phyloP scores from a whole-genome alignment of 2,797 vertebrate genomes.

The Borostomias antarcticus region DNA sequence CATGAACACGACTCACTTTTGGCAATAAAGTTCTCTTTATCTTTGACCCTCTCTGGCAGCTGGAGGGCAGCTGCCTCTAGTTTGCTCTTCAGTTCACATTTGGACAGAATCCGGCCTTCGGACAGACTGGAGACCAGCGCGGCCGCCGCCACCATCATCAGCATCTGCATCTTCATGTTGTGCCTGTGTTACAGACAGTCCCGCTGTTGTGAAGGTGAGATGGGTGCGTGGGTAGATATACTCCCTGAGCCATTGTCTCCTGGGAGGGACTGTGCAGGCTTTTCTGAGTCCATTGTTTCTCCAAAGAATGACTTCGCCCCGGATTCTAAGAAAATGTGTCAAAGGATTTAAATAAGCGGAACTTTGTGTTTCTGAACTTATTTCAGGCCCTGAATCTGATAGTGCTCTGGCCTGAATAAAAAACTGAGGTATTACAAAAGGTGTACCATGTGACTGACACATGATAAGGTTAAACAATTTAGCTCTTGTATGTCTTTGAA shows the following conservation, averaged over 20 bases:
- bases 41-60: background rate
- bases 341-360: background rate
- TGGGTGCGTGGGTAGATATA: background rate
- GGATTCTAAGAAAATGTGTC: background rate
- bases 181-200: background rate
- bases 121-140: constrained; percentile 27
- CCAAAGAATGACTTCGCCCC: constrained; percentile 26
- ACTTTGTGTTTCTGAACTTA: background rate
- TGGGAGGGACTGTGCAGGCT: background rate
- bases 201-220: background rate
- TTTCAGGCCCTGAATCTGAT: constrained; percentile 8
- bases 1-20: constrained; percentile 56
- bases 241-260: background rate
- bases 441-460: background rate
- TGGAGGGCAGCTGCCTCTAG: background rate
- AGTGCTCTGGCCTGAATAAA: constrained; percentile 20
- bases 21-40: constrained; percentile 4
- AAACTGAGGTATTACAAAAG: constrained; percentile 23
- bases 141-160: constrained; percentile 19
- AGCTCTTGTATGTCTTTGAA: too few relatives aligned
- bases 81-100: constrained; percentile 37
- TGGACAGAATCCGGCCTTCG: background rate
- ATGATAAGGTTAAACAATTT: background rate
- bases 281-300: constrained; percentile 22
- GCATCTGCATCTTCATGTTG: constrained; percentile 29